Evolutionary conservation across 2,797 vertebrate genomes (phyloP), one percentile per base, ranked within the genome.

Genomic region (Coregonus ussuriensis): DNA sequence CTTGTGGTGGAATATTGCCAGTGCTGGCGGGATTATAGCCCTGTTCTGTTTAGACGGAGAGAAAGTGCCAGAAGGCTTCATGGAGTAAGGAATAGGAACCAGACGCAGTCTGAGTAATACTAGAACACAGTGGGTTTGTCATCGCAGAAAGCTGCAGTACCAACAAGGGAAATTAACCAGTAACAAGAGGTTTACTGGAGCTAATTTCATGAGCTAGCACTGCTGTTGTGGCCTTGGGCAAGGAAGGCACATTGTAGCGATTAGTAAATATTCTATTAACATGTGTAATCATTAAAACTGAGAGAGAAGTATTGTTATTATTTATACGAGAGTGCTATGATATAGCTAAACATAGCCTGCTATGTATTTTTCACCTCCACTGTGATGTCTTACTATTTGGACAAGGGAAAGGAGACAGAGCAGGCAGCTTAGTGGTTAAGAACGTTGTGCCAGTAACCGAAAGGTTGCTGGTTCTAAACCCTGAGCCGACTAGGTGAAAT

Each of bases 1-100:
- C 89, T 67, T 56, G 63, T 71, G 51, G 85, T 88, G 81, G 88
- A 89, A 92, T 91, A 88, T 75, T 77, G 78, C 80, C 76, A 1
- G 75, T 81, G 71, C 81, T 67, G 31, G 85, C 76, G 78, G 53
- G 29, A 65, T 16, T 9, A 81, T 79, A 81, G 74, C 53, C 53
- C 16, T 0, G 52, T 71, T 72, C 82, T 80, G 84, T 86, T 85
- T 83, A 70, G 74, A 81, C 52, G 71, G 69, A 77, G 72, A 4
- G 53, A 79, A 78, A 78, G 74, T 35, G 76, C 77, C 81, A 29
- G 74, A 76, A 80, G 84, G 85, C 80, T 81, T 74, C 74, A 59
- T 0, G 9, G 77, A 81, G 85, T 33, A 29, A 16, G 51, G 6
- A 31, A 31, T 73, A 73, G 29, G 29, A 52, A 6, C 31, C 53